Base-by-base conservation (phyloP, 2,113 vertebrate genomes). In the Kryptolebias marmoratus region DNA sequence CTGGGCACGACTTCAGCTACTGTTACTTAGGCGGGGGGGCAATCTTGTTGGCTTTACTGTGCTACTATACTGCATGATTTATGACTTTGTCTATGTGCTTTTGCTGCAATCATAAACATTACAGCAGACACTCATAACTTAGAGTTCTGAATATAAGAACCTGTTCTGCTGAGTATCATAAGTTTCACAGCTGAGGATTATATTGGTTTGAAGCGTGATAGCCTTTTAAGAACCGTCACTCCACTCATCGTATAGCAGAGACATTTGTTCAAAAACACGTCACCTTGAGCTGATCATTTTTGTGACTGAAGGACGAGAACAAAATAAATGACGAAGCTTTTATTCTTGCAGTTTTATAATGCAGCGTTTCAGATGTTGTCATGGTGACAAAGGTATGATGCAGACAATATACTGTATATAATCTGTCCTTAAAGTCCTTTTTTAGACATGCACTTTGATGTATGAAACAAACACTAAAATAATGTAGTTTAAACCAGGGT, bases 61-160 rank as follows among this genome's bases (percentile, higher is more conserved):
- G 77, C 73, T 87, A 84, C 77, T 82, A 71, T 82, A 81, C 74
- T 48, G 62, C 64, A 50, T 87, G 82, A 87, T 88, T 89, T 85
- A 89, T 85, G 76, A 71, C 57, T 81, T 59, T 83, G 74, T 80
- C 78, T 63, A 11, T 70, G 73, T 79, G 75, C 75, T 81, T 90
- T 69, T 86, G 80, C 80, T 89, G 77, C 80, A 86, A 83, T 87
- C 81, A 88, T 90, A 87, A 91, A 88, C 78, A 89, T 87, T 73
- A 56, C 39, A 66, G 73, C 70, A 68, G 16, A 50, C 59, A 57
- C 75, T 81, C 79, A 77, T 77, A 81, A 85, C 83, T 83, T 80
- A 78, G 30, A n/a, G 65, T 77, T 86, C 81, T 83, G 58, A 86
- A 84, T 73, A 49, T 28, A 67, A 63, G 62, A 59, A 44, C 72